Evolutionary conservation across 2,888 invertebrate genomes (phyloP), one percentile per base, ranked within the genome.

Genomic region (Ganaspis brasiliensis): DNA sequence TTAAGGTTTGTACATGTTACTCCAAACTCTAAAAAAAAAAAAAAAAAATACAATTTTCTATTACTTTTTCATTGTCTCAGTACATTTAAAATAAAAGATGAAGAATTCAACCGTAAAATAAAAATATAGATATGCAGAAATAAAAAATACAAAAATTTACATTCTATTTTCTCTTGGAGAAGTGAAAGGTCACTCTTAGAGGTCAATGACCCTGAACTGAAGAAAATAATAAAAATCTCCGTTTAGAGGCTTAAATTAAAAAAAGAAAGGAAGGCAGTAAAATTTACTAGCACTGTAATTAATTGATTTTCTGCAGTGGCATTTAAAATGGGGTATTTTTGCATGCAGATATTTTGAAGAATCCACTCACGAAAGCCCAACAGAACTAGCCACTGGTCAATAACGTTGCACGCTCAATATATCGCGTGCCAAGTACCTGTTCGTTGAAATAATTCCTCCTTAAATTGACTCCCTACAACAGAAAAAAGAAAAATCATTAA

Each of bases 1-100:
- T 99, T 6, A 99, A 98, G 95, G 98, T 98, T 90, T 6, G 56
- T 63, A 63, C n/a, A 35, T 14, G 10, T 9, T 71, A 26, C 35
- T 56, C 21, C 0, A 63, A 56, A 14, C 12, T 52, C 12, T 21
- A 21, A 9, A 37, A 40, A 21, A 1, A 59, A 31, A 21, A 14
- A 0, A 40, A 21, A 12, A 63, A 63, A 63, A 37, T 21, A 19
- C 19, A 61, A 61, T 14, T 55, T 8, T 10, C 10, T 9, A 8
- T 19, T 55, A 10, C 10, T 40, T 40, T 40, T n/a, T n/a, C n/a
- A n/a, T n/a, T n/a, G n/a, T n/a, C n/a, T n/a, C n/a, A n/a, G n/a
- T n/a, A n/a, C n/a, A n/a, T n/a, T n/a, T n/a, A n/a, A n/a, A n/a
- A n/a, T n/a, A n/a, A n/a, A n/a, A n/a, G n/a, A n/a, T n/a, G n/a